Base-by-base conservation (phyloP, 2,797 vertebrate species). In the Aplochiton taeniatus region DNA sequence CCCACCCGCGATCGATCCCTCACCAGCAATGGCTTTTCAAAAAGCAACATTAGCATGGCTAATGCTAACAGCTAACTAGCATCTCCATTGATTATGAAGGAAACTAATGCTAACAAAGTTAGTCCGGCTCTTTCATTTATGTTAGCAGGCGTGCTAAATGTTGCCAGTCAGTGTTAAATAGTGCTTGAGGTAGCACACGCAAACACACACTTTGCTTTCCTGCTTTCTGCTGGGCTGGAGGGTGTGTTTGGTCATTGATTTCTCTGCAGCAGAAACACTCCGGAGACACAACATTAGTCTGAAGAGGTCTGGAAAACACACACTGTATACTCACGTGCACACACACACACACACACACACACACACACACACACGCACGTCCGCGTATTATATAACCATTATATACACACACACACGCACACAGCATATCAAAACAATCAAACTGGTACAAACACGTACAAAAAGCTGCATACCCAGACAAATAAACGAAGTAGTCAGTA, bases 191-290 rank as follows among this genome's bases (percentile, higher is more conserved):
- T 10, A n/a, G 42, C 16, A 58, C 41, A 58, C 16, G 41, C 16
- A 16, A 11, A 16, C n/a, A 14, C 70, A 66, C 75, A 74, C 68
- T 53, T 63, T 45, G 51, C 31, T 17, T 78, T 73, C 70, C 75
- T 74, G 75, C 58, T 61, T 82, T 81, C 83, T 68, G 71, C 61
- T 76, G 75, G 69, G 56, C 56, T 74, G 71, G 77, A 75, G 65
- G 65, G 64, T 56, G 70, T 75, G 78, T 66, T 75, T 74, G 69
- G 74, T 67, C 80, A 90, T 90, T 81, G 86, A 89, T 89, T 89
- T 84, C 77, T 78, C 75, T 85, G 85, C 82, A 78, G 82, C 78
- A 87, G 72, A 81, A 87, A 78, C 43, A 20, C 18, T 12, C 72
- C 80, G 60, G 70, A 85, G 69, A 81, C 73, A 76, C 81, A 82